A percentile compares a stretch with the other conserved stretches of the same genome.
phyloP scores from a whole-genome alignment of 2,797 vertebrate species.

The Gadopsis bispinosus region DNA sequence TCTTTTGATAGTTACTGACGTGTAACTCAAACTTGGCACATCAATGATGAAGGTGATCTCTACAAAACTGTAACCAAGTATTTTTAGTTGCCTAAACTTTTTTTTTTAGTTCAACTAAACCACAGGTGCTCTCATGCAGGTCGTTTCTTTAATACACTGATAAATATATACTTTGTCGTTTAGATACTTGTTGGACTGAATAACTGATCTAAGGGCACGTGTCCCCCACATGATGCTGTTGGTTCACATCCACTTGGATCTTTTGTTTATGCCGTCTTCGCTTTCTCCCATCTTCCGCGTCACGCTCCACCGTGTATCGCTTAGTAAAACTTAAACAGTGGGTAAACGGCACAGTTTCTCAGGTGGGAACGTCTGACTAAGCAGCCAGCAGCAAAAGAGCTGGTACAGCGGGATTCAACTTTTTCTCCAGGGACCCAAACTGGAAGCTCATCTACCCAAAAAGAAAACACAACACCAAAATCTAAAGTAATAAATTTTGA shows the following conservation, averaged over 20 bases:
- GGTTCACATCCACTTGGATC: constrained; percentile 40
- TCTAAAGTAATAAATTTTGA: constrained; percentile 74
- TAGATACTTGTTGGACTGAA: constrained; percentile 31
- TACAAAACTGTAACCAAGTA: not conserved
- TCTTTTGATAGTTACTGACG: not conserved
- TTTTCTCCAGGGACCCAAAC: constrained; percentile 70
- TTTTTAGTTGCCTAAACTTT: constrained; percentile 20
- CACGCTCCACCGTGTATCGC: constrained; percentile 18
- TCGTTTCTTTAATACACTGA: not conserved
- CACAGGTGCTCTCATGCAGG: not conserved
- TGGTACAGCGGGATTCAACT: constrained; percentile 67
- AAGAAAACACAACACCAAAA: constrained; percentile 56
- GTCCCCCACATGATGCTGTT: constrained; percentile 25
- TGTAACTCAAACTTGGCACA: not conserved
- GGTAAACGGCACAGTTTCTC: constrained; percentile 62
- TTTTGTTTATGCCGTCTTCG: constrained; percentile 27
- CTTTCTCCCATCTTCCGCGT: constrained; percentile 14
- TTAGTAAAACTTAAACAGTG: constrained; percentile 56
- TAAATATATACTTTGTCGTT: constrained; percentile 15
- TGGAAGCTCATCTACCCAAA: constrained; percentile 68
- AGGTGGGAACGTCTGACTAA: constrained; percentile 55
- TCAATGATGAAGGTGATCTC: not conserved
- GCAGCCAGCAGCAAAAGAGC: constrained; percentile 72
- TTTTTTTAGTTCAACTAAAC: not conserved
- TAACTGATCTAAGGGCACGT: constrained; percentile 27